Evolutionary conservation across 2,113 vertebrate genomes (phyloP), one percentile per base, ranked within the genome.

Genomic region (Coptodon rendalli): DNA sequence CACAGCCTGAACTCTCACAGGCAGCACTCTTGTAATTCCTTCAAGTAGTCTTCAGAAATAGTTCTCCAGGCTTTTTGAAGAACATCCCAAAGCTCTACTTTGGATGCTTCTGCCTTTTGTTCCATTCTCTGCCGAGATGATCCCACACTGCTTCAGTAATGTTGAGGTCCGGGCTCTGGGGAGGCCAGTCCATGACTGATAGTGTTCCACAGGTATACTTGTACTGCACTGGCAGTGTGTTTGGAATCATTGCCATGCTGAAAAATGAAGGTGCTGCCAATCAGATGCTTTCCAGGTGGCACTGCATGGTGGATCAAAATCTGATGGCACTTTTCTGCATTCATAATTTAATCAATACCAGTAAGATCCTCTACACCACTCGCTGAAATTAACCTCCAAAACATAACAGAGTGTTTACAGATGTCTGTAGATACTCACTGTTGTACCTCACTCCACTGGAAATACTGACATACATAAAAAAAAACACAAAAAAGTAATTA

Each of bases 181-280:
- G 10, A 66, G 19, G 6, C 63, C 63, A 22, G 19, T 68, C 34
- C 10, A 68, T 40, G 34, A 40, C 63, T 40, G 63, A 22, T 22
- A 66, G 34, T 66, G 38, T 66, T 66, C 34, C 61, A 68, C 34
- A 22, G 0, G 11, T 66, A 38, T 38, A 13, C 34, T 40, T 38
- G 29, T 63, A 1, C 59, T 63, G 17, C 59, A 36, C 9, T 63
- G 11, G 63, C 63, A 68, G 63, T 22, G 63, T 68, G 63, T 68
- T 40, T 68, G 7, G 36, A 22, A 40, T 68, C 11, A 22, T 0
- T 40, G 11, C 11, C 63, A 0, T 14, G 4, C 63, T 68, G 19
- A 68, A 68, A 68, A 68, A 40, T 14, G 11, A 40, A 68, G 36
- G 34, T 40, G 61, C 34, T 68, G 63, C 36, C 22, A 68, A 40